Percentiles rank a stretch among this genome's conserved stretches.
phyloP scores from a whole-genome alignment of 2,797 vertebrate species.

The Urosaurus nigricauda region DNA sequence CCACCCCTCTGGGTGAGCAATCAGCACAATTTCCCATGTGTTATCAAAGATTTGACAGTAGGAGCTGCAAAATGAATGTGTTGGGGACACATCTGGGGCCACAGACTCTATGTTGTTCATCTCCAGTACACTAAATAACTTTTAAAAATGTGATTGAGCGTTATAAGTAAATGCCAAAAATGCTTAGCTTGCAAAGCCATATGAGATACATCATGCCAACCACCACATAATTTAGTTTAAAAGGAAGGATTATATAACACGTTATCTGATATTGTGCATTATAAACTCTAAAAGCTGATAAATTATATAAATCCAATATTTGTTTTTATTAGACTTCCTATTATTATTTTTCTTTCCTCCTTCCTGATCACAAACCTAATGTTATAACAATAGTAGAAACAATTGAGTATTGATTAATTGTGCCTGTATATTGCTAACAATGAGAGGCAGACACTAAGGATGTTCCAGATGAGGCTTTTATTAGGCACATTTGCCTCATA shows the following conservation, averaged over 20 bases:
- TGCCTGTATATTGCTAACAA: neutral
- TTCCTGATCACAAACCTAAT: neutral
- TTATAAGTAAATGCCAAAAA: slow-evolving; percentile 17
- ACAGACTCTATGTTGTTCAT: no score
- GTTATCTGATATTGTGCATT: neutral
- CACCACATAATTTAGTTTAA: neutral
- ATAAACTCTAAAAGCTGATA: neutral
- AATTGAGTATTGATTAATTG: neutral
- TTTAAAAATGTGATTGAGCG: slow-evolving; percentile 33
- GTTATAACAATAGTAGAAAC: slow-evolving; percentile 10
- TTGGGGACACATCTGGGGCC: no score
- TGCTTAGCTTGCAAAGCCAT: neutral
- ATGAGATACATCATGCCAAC: neutral
- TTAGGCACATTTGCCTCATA: no score
- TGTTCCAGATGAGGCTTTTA: no score
- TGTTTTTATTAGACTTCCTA: neutral
- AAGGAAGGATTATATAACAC: neutral
- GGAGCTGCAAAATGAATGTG: no score
- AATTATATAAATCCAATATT: neutral
- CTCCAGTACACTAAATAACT: slow-evolving; percentile 9
- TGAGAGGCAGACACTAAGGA: neutral
- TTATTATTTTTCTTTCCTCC: neutral
- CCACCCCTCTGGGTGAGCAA: no score
- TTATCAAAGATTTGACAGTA: no score
- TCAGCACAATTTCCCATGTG: no score